Base-by-base conservation (phyloP, 2,113 vertebrate genomes). In the Mesoclemmys tuberculata region DNA sequence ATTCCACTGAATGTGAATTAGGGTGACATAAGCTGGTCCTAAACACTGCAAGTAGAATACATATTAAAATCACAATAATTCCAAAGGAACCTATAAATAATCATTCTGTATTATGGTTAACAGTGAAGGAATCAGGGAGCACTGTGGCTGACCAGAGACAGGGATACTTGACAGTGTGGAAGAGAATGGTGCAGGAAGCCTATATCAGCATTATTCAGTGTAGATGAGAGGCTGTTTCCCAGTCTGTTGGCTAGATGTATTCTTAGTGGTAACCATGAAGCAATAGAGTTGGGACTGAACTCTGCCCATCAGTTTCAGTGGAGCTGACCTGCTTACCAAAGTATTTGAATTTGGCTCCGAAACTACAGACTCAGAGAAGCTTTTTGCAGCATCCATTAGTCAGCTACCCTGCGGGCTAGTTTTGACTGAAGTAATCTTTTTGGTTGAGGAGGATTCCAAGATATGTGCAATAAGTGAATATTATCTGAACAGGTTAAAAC, bases 401-500 rank as follows among this genome's bases (percentile, higher is more conserved):
- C 96, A 97, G 81, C 64, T 96, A 56, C 89, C 95, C 95, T 93
- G 56, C 84, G 95, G 95, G 90, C 92, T 92, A 54, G 48, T 85
- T 96, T 92, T 88, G 95, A 94, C 97, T 93, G 93, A 87, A 31
- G 61, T 35, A 64, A 64, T 64, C 61, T 64, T 12, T 61, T 61
- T 31, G 61, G 4, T 78, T 86, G 56, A 92, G 94, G 87, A 94
- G 64, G 92, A 90, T 96, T 97, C 95, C 56, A 94, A 96, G 94
- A 89, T 86, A 95, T 82, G 74, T 90, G 93, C 94, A 95, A 92
- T 79, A 89, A 75, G 88, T 93, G 84, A 16, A n/a, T 96, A 85
- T 82, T 94, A 97, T 89, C 85, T 93, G 80, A 94, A 58, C 97
- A 97, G 92, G 97, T 96, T 95, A 91, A 96, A 96, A 97, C 96